These are phyloP conservation scores for Dorcus parallelipipedus DNA, from an alignment of 2,888 invertebrate species.

Conservation along the genomic window DNA sequence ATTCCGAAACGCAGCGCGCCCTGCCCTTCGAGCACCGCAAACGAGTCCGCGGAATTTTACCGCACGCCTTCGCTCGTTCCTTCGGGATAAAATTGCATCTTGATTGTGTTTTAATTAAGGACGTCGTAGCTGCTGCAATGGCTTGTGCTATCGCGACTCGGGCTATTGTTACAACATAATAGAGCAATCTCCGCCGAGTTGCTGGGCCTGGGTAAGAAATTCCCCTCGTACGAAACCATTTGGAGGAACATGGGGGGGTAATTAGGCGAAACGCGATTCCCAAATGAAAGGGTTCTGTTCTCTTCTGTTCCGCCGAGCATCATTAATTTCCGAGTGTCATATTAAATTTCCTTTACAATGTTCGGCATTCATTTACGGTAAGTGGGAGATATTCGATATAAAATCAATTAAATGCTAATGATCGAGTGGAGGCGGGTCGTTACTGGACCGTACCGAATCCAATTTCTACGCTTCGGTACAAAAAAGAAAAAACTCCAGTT, in stretches of 20 bases:
- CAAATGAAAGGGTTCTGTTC: constrained; percentile 28
- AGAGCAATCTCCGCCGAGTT: constrained; percentile 25
- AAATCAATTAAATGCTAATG: constrained; percentile 9
- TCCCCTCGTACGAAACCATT: constrained; percentile 24
- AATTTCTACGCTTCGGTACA: neutral
- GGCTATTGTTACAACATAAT: constrained; percentile 30
- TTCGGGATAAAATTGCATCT: constrained; percentile 16
- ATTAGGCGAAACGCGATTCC: constrained; percentile 32
- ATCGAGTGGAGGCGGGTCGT: neutral
- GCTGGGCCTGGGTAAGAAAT: constrained; percentile 23
- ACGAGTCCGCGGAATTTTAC: neutral
- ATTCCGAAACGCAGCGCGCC: neutral
- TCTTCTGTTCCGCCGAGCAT: constrained; percentile 25
- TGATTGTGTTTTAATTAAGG: constrained; percentile 27
- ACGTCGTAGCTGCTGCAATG: constrained; percentile 15
- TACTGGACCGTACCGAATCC: neutral
- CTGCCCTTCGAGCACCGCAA: no score
- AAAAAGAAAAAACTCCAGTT: no score
- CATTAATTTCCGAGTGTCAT: constrained; percentile 35
- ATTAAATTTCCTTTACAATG: constrained; percentile 29
- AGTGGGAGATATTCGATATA: constrained; percentile 9
- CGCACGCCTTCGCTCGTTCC: neutral
- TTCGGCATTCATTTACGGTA: constrained; percentile 18
- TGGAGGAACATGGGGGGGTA: constrained; percentile 28
- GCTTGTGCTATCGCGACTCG: constrained; percentile 22